These are phyloP conservation scores for Papilio dardanus DNA, from an alignment of 1,140 invertebrate species.

Conservation along the genomic window DNA sequence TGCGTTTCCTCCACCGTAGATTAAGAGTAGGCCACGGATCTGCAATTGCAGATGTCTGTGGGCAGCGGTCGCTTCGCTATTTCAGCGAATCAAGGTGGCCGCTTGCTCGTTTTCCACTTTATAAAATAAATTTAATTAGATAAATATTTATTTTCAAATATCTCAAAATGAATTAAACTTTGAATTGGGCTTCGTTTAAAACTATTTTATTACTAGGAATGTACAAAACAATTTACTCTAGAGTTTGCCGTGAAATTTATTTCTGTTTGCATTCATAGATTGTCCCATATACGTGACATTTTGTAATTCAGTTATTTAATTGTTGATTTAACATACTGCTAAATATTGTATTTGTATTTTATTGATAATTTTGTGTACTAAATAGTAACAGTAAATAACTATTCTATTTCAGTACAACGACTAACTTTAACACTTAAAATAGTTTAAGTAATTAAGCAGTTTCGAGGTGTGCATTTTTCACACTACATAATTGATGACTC, in stretches of 20 bases:
- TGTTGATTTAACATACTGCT: background rate
- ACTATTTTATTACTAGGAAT: background rate
- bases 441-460: no score
- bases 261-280: constrained; percentile 19
- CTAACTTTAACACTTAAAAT: no score
- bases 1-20: no score
- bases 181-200: background rate
- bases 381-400: no score
- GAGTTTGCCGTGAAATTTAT: background rate
- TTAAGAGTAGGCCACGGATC: no score
- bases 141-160: background rate
- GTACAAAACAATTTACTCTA: background rate
- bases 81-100: no score
- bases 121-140: background rate
- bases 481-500: no score
- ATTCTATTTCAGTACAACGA: background rate
- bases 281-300: constrained; percentile 6
- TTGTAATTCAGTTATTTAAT: constrained; percentile 10
- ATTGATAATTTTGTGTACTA: background rate
- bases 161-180: background rate
- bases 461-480: no score
- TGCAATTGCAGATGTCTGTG: no score
- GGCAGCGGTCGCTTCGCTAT: no score
- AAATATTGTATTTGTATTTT: background rate
- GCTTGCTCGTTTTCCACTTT: no score